A percentile compares a stretch with the other conserved stretches of the same genome.
Evolutionary conservation across 2,797 vertebrate species (phyloP).

Genomic region (Semotilus atromaculatus): DNA sequence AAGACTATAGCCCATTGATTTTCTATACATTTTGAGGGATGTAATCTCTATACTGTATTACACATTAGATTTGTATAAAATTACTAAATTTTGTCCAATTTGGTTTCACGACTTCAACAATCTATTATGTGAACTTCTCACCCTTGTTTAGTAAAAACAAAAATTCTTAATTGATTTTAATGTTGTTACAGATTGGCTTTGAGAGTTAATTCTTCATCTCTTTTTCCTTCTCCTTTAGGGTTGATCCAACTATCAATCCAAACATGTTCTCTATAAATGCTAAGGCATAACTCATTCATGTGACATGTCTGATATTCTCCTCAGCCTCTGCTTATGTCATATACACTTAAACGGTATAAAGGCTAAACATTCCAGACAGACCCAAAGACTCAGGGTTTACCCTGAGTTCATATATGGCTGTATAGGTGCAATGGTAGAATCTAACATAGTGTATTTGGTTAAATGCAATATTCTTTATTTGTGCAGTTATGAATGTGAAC

Average conservation of each 20-base stretch:
- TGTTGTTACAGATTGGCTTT: background rate
- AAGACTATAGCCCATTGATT: background rate
- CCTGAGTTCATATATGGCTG: background rate
- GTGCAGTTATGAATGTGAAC: background rate
- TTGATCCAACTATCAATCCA: background rate
- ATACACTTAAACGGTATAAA: too few relatives aligned
- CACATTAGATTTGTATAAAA: background rate
- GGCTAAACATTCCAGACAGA: background rate
- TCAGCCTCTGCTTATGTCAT: too few relatives aligned
- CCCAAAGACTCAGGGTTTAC: background rate
- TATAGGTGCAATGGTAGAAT: background rate
- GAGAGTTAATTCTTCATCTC: slow-evolving; percentile 5
- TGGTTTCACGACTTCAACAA: background rate
- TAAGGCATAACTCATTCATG: background rate
- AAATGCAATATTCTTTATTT: background rate
- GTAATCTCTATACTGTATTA: background rate
- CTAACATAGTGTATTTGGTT: background rate
- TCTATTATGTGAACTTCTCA: background rate
- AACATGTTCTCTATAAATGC: background rate
- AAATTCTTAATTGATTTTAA: background rate
- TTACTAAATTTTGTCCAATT: background rate
- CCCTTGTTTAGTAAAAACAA: background rate
- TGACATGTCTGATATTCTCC: too few relatives aligned
- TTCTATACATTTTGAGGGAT: background rate
- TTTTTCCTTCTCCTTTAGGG: slow-evolving; percentile 12